Conservation (phyloP, 2,113 vertebrate genomes). For the Romanogobio albipinnatus region DNA sequence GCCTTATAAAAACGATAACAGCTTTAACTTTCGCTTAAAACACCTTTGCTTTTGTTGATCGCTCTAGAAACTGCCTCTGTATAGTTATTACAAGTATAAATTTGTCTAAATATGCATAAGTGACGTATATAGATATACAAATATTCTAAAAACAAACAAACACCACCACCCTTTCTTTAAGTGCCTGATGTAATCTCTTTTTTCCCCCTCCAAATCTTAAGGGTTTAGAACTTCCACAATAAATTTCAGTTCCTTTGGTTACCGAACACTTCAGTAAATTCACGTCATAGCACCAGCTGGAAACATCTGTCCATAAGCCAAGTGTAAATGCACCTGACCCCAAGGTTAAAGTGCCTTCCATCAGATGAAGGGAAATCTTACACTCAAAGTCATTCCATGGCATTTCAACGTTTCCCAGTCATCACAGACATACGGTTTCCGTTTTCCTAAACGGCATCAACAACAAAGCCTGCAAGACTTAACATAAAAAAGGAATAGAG, state of each 20-base stretch:
- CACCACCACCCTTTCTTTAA: slow-evolving; percentile 55
- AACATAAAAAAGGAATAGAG: slow-evolving; percentile 5
- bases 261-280: slow-evolving; percentile 58
- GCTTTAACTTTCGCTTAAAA: slow-evolving; percentile 60
- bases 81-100: slow-evolving; percentile 63
- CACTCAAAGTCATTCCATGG: slow-evolving; percentile 51
- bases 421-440: slow-evolving; percentile 16
- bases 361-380: slow-evolving; percentile 44
- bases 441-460: slow-evolving; percentile 4
- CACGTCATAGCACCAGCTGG: slow-evolving; percentile 56
- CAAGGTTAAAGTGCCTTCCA: slow-evolving; percentile 55
- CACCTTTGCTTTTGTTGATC: slow-evolving; percentile 28
- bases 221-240: slow-evolving; percentile 45
- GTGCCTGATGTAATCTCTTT: slow-evolving; percentile 68
- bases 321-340: slow-evolving; percentile 34
- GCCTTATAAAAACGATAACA: slow-evolving; percentile 63
- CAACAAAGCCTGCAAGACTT: slow-evolving; percentile 31
- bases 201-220: slow-evolving; percentile 34
- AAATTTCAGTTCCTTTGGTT: slow-evolving; percentile 69
- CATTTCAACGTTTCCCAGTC: slow-evolving; percentile 22
- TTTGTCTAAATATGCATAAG: slow-evolving; percentile 70
- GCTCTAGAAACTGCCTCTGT: slow-evolving; percentile 42
- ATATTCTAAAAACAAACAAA: slow-evolving; percentile 57
- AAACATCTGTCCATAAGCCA: slow-evolving; percentile 49
- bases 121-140: slow-evolving; percentile 65